Evolutionary conservation across 1,140 invertebrate genomes (phyloP).

Genomic region (Thaumetopoea pityocampa): DNA sequence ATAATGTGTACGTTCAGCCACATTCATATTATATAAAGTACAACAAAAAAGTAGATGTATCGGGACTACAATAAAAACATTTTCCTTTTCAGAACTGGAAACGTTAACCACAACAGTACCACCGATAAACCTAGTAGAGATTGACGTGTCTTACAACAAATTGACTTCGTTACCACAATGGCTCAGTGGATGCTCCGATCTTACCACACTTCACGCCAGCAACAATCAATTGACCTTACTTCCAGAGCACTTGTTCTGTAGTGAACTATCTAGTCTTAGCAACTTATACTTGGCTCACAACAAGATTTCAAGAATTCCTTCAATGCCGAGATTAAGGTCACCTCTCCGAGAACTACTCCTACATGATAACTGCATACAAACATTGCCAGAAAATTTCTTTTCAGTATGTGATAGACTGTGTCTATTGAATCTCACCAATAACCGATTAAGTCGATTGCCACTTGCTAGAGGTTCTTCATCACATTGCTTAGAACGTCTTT

Average conservation of each 20-base stretch:
- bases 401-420: conserved; percentile 82
- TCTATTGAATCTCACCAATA: conserved; percentile 87
- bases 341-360: conserved; percentile 84
- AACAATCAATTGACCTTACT: conserved; percentile 83
- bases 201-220: conserved; percentile 84
- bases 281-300: conserved; percentile 87
- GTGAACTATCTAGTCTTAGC: conserved; percentile 81
- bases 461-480: conserved; percentile 76
- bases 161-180: conserved; percentile 85
- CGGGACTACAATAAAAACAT: conserved; percentile 9
- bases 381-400: conserved; percentile 86
- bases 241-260: conserved; percentile 84
- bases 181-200: conserved; percentile 84
- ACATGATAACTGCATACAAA: conserved; percentile 86
- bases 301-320: conserved; percentile 82
- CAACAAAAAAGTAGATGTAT: no score
- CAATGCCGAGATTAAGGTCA: conserved; percentile 79
- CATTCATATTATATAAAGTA: no score
- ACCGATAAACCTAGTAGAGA: conserved; percentile 82
- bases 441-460: conserved; percentile 82
- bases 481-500: conserved; percentile 82
- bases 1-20: no score
- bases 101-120: conserved; percentile 79
- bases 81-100: conserved; percentile 78
- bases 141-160: conserved; percentile 88